phyloP scores from a whole-genome alignment of 2,888 invertebrate species.

The Scaptodrosophila latifasciaeformis region DNA sequence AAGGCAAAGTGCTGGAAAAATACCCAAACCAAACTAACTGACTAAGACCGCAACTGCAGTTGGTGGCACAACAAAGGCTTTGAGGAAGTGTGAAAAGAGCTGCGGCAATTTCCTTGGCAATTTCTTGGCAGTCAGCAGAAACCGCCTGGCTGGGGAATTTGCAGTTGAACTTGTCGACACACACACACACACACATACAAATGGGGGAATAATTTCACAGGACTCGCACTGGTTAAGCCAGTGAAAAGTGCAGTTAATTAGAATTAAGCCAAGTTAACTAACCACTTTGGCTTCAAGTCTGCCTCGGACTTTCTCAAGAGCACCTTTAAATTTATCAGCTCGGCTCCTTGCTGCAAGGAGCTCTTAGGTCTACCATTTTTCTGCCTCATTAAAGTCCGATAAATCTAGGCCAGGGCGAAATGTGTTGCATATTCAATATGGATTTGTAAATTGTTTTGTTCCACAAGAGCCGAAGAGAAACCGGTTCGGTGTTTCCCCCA shows the following conservation, averaged over 20 bases:
- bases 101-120: conserved; percentile 56
- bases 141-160: neutral
- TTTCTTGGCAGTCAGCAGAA: conserved; percentile 41
- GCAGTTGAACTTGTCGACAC: conserved; percentile 49
- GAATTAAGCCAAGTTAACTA: conserved; percentile 73
- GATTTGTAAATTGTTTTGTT: no score
- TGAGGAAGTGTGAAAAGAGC: conserved; percentile 16
- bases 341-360: no score
- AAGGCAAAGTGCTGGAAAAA: conserved; percentile 55
- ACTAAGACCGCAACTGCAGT: conserved; percentile 28
- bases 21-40: conserved; percentile 33
- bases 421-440: conserved; percentile 65
- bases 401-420: conserved; percentile 59
- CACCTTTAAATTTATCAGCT: conserved; percentile 7
- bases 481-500: no score
- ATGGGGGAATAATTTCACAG: no score
- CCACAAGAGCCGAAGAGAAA: no score
- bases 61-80: conserved; percentile 17
- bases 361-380: no score
- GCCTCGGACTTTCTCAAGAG: no score
- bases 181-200: conserved; percentile 9
- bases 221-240: conserved; percentile 5
- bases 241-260: conserved; percentile 71
- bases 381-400: conserved; percentile 52
- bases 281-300: conserved; percentile 46